phyloP scores from a whole-genome alignment of 1,140 invertebrate species.

The Drosophila mayri region DNA sequence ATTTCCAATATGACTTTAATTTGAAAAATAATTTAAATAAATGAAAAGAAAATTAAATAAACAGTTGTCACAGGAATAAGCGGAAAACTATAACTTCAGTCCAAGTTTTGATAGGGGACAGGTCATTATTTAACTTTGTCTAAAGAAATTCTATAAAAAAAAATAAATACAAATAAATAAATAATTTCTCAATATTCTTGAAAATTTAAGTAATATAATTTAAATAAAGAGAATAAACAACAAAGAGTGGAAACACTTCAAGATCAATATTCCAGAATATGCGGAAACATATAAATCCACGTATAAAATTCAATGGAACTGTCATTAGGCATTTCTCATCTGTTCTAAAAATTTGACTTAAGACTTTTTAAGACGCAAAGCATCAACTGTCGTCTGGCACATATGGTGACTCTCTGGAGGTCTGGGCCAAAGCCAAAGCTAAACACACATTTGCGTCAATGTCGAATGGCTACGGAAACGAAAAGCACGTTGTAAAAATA shows the following conservation, averaged over 20 bases:
- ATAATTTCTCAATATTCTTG: no score
- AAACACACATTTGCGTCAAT: constrained; percentile 72
- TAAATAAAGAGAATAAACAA: no score
- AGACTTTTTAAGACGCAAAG: constrained; percentile 44
- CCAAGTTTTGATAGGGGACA: no score
- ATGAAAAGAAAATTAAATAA: not conserved
- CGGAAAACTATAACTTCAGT: not conserved
- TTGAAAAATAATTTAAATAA: no score
- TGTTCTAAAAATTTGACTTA: constrained; percentile 48
- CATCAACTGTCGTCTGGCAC: constrained; percentile 6
- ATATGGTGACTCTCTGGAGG: constrained; percentile 19
- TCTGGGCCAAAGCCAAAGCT: constrained; percentile 22
- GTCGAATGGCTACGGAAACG: constrained; percentile 56
- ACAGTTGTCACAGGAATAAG: not conserved
- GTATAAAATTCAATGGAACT: constrained; percentile 19
- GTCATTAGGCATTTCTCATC: not conserved
- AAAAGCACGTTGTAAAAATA: constrained; percentile 78
- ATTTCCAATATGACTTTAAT: no score
- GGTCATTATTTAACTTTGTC: no score
- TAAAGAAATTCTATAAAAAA: no score
- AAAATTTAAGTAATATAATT: not conserved
- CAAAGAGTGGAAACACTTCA: not conserved
- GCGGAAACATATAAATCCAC: constrained; percentile 21
- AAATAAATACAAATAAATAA: no score
- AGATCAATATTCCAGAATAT: not conserved